phyloP scores from a whole-genome alignment of 92 coral and sea anemone species.

The Parazoanthus swiftii region DNA sequence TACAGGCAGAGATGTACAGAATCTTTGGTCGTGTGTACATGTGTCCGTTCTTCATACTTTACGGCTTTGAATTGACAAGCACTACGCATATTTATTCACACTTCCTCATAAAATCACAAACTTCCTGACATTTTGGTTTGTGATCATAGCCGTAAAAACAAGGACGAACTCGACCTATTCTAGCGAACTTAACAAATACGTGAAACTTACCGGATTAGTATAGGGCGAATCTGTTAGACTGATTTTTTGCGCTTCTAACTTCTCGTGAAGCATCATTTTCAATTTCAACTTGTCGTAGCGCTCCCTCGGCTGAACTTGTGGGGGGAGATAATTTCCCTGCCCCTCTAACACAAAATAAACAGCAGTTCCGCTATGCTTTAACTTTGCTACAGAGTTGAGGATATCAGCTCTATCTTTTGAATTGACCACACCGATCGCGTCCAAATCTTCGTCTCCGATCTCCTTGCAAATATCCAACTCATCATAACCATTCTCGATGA shows the following conservation, averaged over 20 bases:
- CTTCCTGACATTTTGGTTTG: constrained; percentile 7
- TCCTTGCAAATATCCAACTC: constrained; percentile 98
- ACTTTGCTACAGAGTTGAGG: constrained; percentile 72
- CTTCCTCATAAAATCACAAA: not conserved
- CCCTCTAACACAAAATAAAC: constrained; percentile 92
- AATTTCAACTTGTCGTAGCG: constrained; percentile 68
- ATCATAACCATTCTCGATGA: constrained; percentile 97
- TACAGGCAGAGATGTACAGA: not conserved
- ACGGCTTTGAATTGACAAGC: constrained; percentile 1
- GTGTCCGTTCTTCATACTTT: not conserved
- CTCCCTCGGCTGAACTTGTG: constrained; percentile 80
- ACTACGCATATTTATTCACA: not conserved
- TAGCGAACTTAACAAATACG: not conserved
- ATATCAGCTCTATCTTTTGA: constrained; percentile 90
- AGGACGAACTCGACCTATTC: not conserved
- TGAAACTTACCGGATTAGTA: constrained; percentile 71
- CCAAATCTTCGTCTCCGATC: constrained; percentile 96
- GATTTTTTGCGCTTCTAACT: constrained; percentile 78
- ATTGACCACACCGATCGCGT: constrained; percentile 95
- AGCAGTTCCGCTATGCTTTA: constrained; percentile 88
- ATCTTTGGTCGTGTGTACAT: not conserved
- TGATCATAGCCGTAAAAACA: not conserved
- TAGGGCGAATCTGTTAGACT: constrained; percentile 74
- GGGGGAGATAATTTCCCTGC: constrained; percentile 39
- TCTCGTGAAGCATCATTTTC: constrained; percentile 72